Base-by-base conservation (phyloP, 1,140 invertebrate species). In the Heliconius melpomene region DNA sequence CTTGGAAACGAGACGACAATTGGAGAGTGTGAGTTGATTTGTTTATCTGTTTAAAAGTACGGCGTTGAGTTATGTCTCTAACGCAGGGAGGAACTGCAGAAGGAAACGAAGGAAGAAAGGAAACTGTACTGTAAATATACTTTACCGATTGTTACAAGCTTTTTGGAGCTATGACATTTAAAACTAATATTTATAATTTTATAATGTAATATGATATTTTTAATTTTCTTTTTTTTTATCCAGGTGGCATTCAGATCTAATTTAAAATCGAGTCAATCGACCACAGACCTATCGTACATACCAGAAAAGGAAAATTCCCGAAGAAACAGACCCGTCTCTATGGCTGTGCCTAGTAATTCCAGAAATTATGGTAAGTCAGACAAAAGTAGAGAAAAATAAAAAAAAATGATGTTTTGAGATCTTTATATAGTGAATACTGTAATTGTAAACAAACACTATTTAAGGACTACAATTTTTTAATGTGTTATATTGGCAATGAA, bases 1-100 rank as follows among this genome's bases (percentile, higher is more conserved):
- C 89, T 96, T 97, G 88, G 98, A 98, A 94, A 98, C 98, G 0
- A 96, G 97, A 89, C 96, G 97, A 86, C 98, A 98, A 94, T 94
- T 99, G 72, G 97, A 98, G 95, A 98, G 96, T 93, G 98, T 98
- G 93, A 96, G 96, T 96, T 3, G 16, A 32, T 32, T 32, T 74
- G 16, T 50, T 54, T 75, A 20, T 0, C 16, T 52, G 18, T 20
- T 20, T 52, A 20, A 46, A 46, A 46, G 50, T 52, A 8, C 50
- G 11, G 11, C 11, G 18, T 52, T 52, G 16, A 20, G 50, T 6
- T 52, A 52, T 8, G 18, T 52, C 13, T 16, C 11, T 46, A 16
- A 20, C 50, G 18, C 50, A 52, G 18, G 16, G 7, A 18, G 7
- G 18, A 20, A 52, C 18, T 20, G 50, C 16, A 52, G 16, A 20